These are phyloP conservation scores for Acrocephalus arundinaceus DNA, from an alignment of 2,113 vertebrate species.

Conservation along the genomic window DNA sequence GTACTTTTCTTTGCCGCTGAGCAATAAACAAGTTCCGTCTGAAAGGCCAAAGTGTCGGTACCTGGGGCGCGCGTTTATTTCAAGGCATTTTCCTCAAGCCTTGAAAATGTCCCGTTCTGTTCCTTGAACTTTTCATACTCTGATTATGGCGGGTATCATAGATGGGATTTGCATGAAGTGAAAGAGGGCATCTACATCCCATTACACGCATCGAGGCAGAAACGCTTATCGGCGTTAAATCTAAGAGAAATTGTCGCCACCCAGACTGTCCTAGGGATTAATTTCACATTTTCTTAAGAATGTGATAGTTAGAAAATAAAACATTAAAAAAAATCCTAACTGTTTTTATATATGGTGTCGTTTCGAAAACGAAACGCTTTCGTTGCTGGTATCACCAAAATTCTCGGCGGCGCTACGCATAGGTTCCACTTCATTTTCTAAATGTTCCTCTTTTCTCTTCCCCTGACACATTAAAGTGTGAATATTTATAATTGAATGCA, in stretches of 20 bases:
- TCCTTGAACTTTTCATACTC: slow-evolving; percentile 6
- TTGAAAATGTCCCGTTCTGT: neutral
- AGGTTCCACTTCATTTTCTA: neutral
- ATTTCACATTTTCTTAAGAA: neutral
- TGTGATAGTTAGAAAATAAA: neutral
- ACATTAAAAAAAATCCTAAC: no score
- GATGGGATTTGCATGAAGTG: neutral
- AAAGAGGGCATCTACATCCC: neutral
- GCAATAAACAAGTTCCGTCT: neutral
- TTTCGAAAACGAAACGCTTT: neutral
- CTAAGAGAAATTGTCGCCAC: neutral
- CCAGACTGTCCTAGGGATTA: neutral
- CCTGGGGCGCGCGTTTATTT: neutral
- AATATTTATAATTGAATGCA: neutral
- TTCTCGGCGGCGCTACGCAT: neutral
- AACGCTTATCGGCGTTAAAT: neutral
- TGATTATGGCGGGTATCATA: slow-evolving; percentile 18
- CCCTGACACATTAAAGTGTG: neutral
- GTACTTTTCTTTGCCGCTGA: neutral
- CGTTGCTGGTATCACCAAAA: neutral
- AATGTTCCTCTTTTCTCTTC: neutral
- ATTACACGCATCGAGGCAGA: neutral
- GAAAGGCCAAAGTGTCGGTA: neutral
- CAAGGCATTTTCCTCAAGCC: neutral
- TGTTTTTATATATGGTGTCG: neutral